Conservation (phyloP, 2,888 invertebrate species). For the Pyrochroa serraticornis region DNA sequence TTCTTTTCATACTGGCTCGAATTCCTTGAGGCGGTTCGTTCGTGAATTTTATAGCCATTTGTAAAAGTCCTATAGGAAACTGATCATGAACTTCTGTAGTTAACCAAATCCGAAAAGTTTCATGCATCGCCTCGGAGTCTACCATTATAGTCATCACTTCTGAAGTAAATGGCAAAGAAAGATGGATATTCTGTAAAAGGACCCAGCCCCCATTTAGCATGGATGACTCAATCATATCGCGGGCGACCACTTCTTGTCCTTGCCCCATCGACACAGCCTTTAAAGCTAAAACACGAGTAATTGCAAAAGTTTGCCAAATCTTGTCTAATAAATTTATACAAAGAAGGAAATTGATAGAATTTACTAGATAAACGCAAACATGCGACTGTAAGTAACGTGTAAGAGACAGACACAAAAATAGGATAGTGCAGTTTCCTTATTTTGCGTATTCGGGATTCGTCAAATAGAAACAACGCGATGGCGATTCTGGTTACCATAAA, state of each 20-base stretch:
- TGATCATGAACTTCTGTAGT: conserved; percentile 93
- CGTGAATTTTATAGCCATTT: conserved; percentile 96
- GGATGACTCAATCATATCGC: conserved; percentile 55
- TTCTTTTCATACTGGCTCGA: conserved; percentile 92
- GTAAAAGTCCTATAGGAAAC: conserved; percentile 83
- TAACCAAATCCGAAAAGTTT: conserved; percentile 84
- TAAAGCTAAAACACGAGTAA: conserved; percentile 64
- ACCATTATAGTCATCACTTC: conserved; percentile 90
- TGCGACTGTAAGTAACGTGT: too few relatives aligned
- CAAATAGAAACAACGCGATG: too few relatives aligned
- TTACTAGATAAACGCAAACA: too few relatives aligned
- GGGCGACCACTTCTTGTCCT: conserved; percentile 77
- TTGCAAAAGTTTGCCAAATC: too few relatives aligned
- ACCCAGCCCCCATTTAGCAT: conserved; percentile 84
- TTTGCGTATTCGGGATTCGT: too few relatives aligned
- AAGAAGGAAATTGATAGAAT: too few relatives aligned
- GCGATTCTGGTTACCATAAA: too few relatives aligned
- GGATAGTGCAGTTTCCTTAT: too few relatives aligned
- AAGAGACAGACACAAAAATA: too few relatives aligned
- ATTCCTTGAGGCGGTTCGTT: conserved; percentile 98
- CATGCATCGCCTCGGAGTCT: conserved; percentile 82
- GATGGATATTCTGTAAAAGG: conserved; percentile 91
- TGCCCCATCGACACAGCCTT: conserved; percentile 97
- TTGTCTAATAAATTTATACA: too few relatives aligned
- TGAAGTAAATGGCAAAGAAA: conserved; percentile 92